Conservation (phyloP, 2,797 vertebrate genomes). For the Triplophysa yarkandensis region DNA sequence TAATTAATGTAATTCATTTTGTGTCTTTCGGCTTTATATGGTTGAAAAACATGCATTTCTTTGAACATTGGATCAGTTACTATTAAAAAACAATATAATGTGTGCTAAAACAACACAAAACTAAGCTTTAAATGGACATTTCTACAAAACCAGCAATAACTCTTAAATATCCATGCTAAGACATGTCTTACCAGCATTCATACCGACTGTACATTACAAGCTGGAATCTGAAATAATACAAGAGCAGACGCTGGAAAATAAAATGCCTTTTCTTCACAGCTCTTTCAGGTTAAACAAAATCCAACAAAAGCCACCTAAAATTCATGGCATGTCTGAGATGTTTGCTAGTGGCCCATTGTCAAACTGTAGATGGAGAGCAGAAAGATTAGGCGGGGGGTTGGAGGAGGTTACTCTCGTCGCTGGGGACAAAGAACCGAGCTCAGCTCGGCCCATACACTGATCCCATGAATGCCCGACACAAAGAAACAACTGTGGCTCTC, state of each 20-base stretch:
- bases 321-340: slow-evolving; percentile 72
- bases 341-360: slow-evolving; percentile 73
- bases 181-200: too few species aligned
- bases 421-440: slow-evolving; percentile 50
- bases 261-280: slow-evolving; percentile 55
- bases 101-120: too few species aligned
- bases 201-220: too few species aligned
- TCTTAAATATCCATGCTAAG: too few species aligned
- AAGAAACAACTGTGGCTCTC: slow-evolving; percentile 67
- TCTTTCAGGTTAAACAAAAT: slow-evolving; percentile 64
- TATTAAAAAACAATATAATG: too few species aligned
- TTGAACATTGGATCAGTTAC: too few species aligned
- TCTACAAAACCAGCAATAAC: too few species aligned
- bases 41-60: too few species aligned
- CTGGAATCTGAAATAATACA: slow-evolving; percentile 27
- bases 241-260: slow-evolving; percentile 49
- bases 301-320: slow-evolving; percentile 63
- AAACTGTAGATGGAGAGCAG: slow-evolving; percentile 62
- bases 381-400: slow-evolving; percentile 65
- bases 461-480: slow-evolving; percentile 67
- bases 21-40: too few species aligned
- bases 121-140: too few species aligned
- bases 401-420: slow-evolving; percentile 63
- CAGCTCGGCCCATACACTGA: slow-evolving; percentile 53
- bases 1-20: too few species aligned